Conservation (phyloP, 2,113 vertebrate genomes). For the Cettia cetti region DNA sequence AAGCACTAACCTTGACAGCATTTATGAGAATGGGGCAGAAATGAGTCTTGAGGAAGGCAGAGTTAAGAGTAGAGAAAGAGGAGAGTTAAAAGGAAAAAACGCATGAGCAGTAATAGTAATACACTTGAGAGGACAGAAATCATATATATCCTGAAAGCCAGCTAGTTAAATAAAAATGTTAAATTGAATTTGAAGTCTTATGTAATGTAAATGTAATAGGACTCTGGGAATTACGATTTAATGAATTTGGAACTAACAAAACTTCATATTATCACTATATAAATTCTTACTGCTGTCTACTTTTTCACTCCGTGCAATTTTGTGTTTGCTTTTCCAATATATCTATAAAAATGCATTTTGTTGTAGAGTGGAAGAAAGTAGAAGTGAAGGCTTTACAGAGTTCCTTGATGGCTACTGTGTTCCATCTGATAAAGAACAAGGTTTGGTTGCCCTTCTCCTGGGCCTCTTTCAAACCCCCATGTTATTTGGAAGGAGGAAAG, state of each 20-base stretch:
- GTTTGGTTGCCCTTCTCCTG: conserved; percentile 15
- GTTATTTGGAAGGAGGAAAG: not conserved
- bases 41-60: not conserved
- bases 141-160: not conserved
- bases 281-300: not conserved
- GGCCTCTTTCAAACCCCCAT: not conserved
- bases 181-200: not conserved
- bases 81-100: not conserved
- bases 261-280: not conserved
- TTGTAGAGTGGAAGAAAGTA: not conserved
- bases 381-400: not conserved
- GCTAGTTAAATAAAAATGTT: not conserved
- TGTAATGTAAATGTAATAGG: not conserved
- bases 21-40: not conserved
- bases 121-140: not conserved
- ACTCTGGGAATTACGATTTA: not conserved
- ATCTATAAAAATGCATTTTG: not conserved
- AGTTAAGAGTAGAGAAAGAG: not conserved
- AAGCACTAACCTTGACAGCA: not conserved
- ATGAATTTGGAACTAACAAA: not conserved
- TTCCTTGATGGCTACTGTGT: not conserved
- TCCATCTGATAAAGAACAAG: not conserved
- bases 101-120: not conserved
- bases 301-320: not conserved
- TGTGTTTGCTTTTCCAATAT: not conserved